Conservation (phyloP, 2,797 vertebrate species). For the Pogoniulus pusillus region DNA sequence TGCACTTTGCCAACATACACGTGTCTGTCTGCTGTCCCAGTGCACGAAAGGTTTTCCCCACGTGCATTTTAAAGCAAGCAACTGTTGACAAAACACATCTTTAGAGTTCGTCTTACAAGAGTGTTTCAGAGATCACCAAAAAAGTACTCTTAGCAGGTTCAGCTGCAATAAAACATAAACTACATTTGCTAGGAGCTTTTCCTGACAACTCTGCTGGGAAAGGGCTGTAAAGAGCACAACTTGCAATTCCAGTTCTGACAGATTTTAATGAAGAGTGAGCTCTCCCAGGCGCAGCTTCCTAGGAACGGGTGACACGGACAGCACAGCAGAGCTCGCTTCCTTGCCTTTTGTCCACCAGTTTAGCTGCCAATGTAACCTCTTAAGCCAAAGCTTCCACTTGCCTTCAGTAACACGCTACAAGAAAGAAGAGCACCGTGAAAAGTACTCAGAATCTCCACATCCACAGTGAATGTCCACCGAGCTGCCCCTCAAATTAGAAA, state of each 20-base stretch:
- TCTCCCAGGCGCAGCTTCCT: background rate
- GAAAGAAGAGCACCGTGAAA: background rate
- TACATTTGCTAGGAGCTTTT: background rate
- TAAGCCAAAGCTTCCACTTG: background rate
- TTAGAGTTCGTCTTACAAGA: background rate
- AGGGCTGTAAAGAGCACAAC: background rate
- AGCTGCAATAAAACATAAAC: background rate
- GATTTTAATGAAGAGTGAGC: background rate
- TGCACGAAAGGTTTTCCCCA: background rate
- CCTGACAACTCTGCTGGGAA: background rate
- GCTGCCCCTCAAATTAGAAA: background rate
- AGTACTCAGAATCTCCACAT: background rate
- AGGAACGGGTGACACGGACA: background rate
- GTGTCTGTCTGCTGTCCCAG: background rate
- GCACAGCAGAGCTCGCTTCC: accelerated
- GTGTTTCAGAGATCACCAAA: background rate
- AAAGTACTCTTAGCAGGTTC: background rate
- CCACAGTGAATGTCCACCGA: background rate
- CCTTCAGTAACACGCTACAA: background rate
- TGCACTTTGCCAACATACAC: background rate
- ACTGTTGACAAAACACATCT: background rate
- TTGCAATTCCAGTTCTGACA: background rate
- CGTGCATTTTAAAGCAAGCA: background rate
- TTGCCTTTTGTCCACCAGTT: accelerated
- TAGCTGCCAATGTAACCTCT: background rate